Conservation (phyloP, 1,140 invertebrate species). For the Brachionus manjavacas region DNA sequence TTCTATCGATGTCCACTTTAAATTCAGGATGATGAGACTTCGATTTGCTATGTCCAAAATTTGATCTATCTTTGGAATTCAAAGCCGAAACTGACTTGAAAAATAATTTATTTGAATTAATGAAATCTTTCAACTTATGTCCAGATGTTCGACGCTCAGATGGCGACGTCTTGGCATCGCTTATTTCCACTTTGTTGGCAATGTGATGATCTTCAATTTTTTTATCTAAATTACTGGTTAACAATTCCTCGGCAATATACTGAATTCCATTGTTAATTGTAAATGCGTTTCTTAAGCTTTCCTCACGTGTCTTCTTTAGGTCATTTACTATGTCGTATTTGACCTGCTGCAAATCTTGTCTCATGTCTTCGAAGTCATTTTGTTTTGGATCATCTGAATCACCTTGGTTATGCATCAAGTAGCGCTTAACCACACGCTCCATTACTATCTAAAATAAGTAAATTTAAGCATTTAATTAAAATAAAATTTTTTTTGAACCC, state of each 20-base stretch:
- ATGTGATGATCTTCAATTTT: not conserved
- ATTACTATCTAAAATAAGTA: slow-evolving; percentile 24
- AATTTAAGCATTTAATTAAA: not conserved
- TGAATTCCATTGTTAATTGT: slow-evolving; percentile 31
- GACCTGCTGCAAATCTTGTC: slow-evolving; percentile 6
- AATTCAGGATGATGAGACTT: not conserved
- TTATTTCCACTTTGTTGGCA: not conserved
- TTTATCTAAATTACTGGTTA: not conserved
- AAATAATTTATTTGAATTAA: not conserved
- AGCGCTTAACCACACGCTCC: slow-evolving; percentile 38
- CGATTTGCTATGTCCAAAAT: not conserved
- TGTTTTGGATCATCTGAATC: slow-evolving; percentile 38
- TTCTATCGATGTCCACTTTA: not conserved
- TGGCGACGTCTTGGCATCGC: not conserved
- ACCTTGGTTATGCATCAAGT: slow-evolving; percentile 42
- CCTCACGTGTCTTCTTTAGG: slow-evolving; percentile 1
- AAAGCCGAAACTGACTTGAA: not conserved
- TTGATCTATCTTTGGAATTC: not conserved
- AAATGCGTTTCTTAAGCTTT: not conserved
- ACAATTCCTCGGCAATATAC: not conserved
- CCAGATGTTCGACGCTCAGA: not conserved
- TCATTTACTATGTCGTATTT: slow-evolving; percentile 36
- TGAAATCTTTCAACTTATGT: not conserved
- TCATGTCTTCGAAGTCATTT: slow-evolving; percentile 38
- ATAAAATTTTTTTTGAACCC: not conserved